Base-by-base conservation (phyloP, 1,140 invertebrate genomes). In the Leptoteleia sp. region DNA sequence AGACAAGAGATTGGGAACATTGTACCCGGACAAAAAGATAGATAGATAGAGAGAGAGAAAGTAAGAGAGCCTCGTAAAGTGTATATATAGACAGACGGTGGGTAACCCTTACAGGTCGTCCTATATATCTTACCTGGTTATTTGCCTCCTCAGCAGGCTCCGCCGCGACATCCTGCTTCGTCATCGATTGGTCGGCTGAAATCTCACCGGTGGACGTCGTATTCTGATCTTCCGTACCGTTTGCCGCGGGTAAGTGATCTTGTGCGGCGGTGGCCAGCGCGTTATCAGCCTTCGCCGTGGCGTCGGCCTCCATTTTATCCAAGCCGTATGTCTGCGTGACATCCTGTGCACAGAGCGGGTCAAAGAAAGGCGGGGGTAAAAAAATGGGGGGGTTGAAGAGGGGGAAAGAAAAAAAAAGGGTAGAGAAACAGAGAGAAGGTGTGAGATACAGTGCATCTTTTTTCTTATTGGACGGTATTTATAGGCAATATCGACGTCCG, bases 241-340 rank as follows among this genome's bases (percentile, higher is more conserved):
- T 79, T 35, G 50, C 73, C 17, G 62, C 55, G 19, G 55, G 62
- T 13, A 61, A 64, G 31, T 72, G 55, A 50, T 83, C 76, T 54
- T 75, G 71, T 31, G 76, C 68, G 3, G 81, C 79, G 37, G 64
- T 15, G 31, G 31, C 48, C 22, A 33, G 43, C 25, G 16, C 13
- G 17, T 43, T 47, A 50, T 61, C 59, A 38, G 52, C 13, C 27
- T 11, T 29, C 12, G 22, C 37, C 22, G 61, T n/a, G 9, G 65
- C 22, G 4, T 88, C 83, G 25, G 68, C 38, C 50, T 89, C 86
- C 19, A 80, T 72, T 81, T 86, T 88, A 67, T 89, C 87, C 71
- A 89, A 81, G 42, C 87, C 87, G 75, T 89, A 90, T 29, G 88
- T 87, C 80, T 89, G 88, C 22, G 87, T 89, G 62, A 89, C 86